Evolutionary conservation across 2,888 invertebrate species (phyloP), one percentile per base, ranked within the genome.

Genomic region (Hipparchia semele): DNA sequence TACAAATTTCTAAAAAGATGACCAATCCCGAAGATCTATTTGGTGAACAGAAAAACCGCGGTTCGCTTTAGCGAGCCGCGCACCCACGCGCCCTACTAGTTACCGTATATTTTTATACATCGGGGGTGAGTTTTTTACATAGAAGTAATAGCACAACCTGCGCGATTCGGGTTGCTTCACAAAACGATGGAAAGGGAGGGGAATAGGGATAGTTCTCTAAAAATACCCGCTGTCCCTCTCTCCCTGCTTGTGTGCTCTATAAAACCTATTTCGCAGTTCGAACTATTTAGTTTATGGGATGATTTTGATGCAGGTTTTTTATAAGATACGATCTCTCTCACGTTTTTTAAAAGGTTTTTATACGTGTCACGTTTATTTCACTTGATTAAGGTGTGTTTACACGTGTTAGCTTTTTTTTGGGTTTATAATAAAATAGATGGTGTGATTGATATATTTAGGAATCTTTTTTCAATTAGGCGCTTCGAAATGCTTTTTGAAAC

Each of bases 261-360:
- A 45, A 13, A 59, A 58, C 33, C n/a, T 9, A 61, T 59, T 76
- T 75, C 78, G 75, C 74, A 77, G 86, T 84, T 82, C 80, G 81
- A 89, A 88, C 90, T 90, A 73, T 74, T 79, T 73, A 77, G 77
- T 79, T 77, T 81, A 87, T 86, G 81, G 61, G 53, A 23, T 69
- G 51, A 60, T 69, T 61, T 69, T 61, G 69, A 59, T 61, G 60
- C 54, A 59, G 60, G 61, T 69, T 89, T 91, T 91, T 91, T 86
- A 87, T 1, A 61, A 79, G 90, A 90, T 90, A 79, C 76, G 85
- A 91, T 91, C 90, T 86, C 86, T 92, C 90, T 86, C 92, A 91
- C 92, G 90, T 92, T 92, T 92, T 92, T 92, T 87, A 87, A 86
- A 70, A 65, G 73, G 79, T 86, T 88, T 90, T 90, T 88, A 83